Evolutionary conservation across 2,113 vertebrate species (phyloP), one percentile per base, ranked within the genome.

Genomic region (Dunckerocampus dactyliophorus): DNA sequence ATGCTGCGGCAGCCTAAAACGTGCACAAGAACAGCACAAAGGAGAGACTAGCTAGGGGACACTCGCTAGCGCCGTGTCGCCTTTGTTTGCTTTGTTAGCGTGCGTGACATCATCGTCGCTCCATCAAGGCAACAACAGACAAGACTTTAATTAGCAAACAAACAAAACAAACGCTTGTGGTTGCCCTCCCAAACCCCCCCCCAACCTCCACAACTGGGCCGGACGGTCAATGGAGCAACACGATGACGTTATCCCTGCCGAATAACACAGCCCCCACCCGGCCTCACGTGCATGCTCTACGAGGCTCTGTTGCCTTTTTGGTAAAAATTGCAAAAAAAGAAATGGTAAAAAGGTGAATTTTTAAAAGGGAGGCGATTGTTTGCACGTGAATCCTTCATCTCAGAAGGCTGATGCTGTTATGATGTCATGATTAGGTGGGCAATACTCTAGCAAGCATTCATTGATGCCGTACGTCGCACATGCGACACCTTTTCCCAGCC

Each of bases 241-340:
- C 65, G 58, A 83, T 86, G 83, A 86, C 79, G 77, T 86, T 77
- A 88, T 84, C 85, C 82, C 76, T 71, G 68, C 59, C 81, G 75
- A 77, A 74, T 69, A 81, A 82, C 76, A 60, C 74, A 67, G 60
- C 42, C 67, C 59, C 62, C 31, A 45, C 59, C 69, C 76, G 78
- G 78, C 19, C 19, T 43, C 34, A 59, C 59, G 70, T 84, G 75
- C n/a, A 39, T n/a, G 74, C 82, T 70, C 62, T 71, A 47, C 28
- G 4, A 49, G 68, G 71, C 55, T 80, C 74, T 74, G 24, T 28
- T 2, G 3, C 45, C 67, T n/a, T 76, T 67, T 49, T 53, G 59
- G 54, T 72, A 64, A 78, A 67, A 62, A 68, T 1, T 51, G 61
- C 28, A 60, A 39, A 43, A 43, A 13, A 2, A 6, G 39, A 14